These are phyloP conservation scores for Lasioglossum vierecki DNA, from an alignment of 2,888 invertebrate species.

Conservation along the genomic window DNA sequence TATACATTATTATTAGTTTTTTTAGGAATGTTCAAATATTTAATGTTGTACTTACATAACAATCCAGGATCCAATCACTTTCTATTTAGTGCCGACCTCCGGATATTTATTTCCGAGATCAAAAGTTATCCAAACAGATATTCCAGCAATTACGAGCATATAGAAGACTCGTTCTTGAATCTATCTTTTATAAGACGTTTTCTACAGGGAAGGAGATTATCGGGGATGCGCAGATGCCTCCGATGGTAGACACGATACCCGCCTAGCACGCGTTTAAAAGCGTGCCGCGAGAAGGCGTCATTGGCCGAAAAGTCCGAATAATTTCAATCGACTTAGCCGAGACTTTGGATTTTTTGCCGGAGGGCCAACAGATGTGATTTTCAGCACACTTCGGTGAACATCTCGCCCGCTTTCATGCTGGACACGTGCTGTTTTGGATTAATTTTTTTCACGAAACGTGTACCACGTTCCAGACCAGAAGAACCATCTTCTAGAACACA, in stretches of 20 bases:
- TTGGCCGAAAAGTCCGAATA: constrained; percentile 45
- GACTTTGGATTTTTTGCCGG: constrained; percentile 53
- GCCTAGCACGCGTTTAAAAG: constrained; percentile 55
- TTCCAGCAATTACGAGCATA: neutral
- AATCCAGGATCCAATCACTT: neutral
- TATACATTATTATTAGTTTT: no score
- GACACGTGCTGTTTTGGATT: constrained; percentile 72
- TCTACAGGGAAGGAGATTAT: neutral
- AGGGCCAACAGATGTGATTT: constrained; percentile 68
- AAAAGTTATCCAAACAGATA: neutral
- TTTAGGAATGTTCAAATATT: no score
- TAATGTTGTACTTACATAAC: no score
- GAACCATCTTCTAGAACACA: neutral
- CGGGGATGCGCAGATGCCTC: constrained; percentile 36
- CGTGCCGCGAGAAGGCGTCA: constrained; percentile 30
- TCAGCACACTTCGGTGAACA: constrained; percentile 66
- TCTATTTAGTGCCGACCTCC: neutral
- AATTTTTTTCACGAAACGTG: constrained; percentile 22
- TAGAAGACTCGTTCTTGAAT: neutral
- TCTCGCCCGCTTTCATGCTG: constrained; percentile 50
- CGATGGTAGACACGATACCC: constrained; percentile 33
- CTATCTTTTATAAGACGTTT: neutral
- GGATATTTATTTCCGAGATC: neutral
- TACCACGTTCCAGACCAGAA: neutral
- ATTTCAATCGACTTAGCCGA: constrained; percentile 71